A percentile compares a stretch with the other conserved stretches of the same genome.
Evolutionary conservation across 2,888 invertebrate genomes (phyloP).

Genomic region (Melanargia galathea): DNA sequence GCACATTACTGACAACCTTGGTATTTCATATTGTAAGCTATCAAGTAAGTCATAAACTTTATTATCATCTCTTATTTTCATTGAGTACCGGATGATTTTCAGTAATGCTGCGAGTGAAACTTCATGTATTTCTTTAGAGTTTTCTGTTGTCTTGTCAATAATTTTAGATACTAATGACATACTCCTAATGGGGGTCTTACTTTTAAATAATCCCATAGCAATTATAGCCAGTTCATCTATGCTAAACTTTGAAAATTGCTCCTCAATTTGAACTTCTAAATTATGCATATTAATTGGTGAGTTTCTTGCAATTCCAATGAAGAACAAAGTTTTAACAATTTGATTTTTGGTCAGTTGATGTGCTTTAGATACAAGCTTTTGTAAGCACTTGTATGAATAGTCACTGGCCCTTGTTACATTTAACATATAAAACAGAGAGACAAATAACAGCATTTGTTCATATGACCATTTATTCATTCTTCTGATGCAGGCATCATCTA

Average conservation of each 20-base stretch:
- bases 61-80: conserved; percentile 63
- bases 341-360: conserved; percentile 83
- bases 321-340: conserved; percentile 86
- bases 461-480: conserved; percentile 73
- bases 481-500: conserved; percentile 85
- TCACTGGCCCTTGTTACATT: conserved; percentile 79
- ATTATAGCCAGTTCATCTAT: conserved; percentile 87
- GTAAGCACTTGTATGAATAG: conserved; percentile 79
- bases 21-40: conserved; percentile 77
- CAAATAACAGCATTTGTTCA: conserved; percentile 80
- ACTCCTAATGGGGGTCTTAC: conserved; percentile 84
- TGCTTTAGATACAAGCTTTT: conserved; percentile 81
- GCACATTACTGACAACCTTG: conserved; percentile 82
- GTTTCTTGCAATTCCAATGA: conserved; percentile 83
- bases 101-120: conserved; percentile 85
- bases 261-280: conserved; percentile 82
- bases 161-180: conserved; percentile 72
- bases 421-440: conserved; percentile 85
- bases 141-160: conserved; percentile 75
- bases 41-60: conserved; percentile 79
- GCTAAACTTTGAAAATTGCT: conserved; percentile 79
- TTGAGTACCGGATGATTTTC: conserved; percentile 84
- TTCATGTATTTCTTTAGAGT: conserved; percentile 82
- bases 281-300: conserved; percentile 84
- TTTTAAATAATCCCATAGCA: conserved; percentile 90